These are phyloP conservation scores for Catajapyx aquilonaris DNA, from an alignment of 1,140 invertebrate species.

Conservation along the genomic window DNA sequence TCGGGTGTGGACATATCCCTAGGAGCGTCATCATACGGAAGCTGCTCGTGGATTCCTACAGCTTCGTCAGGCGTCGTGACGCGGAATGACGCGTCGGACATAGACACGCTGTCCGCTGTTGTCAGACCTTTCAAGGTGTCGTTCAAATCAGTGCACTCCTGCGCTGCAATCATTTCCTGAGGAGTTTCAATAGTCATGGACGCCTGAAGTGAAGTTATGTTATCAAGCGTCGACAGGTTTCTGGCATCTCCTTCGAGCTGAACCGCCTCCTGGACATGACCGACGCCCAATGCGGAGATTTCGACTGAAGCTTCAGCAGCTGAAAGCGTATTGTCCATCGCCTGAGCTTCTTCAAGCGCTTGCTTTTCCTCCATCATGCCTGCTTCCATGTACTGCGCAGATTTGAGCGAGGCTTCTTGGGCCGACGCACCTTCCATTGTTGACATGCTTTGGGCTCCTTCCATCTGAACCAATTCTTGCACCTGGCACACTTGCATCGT, in stretches of 20 bases:
- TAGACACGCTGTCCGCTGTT: constrained; percentile 7
- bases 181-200: not conserved
- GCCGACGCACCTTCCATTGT: too few relatives aligned
- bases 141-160: too few relatives aligned
- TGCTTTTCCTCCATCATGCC: too few relatives aligned
- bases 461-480: not conserved
- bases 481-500: too few relatives aligned
- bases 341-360: too few relatives aligned
- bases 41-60: not conserved
- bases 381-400: too few relatives aligned
- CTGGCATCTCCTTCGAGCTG: not conserved
- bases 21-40: not conserved
- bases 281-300: too few relatives aligned
- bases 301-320: too few relatives aligned
- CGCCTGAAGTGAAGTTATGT: not conserved
- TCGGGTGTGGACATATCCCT: not conserved
- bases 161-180: too few relatives aligned
- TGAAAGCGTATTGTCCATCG: too few relatives aligned
- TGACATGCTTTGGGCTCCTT: not conserved
- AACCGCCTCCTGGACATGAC: too few relatives aligned
- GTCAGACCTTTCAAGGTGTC: not conserved
- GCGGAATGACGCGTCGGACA: constrained; percentile 2
- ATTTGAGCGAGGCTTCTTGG: too few relatives aligned
- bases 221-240: not conserved
- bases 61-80: not conserved